These are phyloP conservation scores for Stratiolaelaps scimitus DNA, from an alignment of 1,140 invertebrate genomes.

Conservation along the genomic window DNA sequence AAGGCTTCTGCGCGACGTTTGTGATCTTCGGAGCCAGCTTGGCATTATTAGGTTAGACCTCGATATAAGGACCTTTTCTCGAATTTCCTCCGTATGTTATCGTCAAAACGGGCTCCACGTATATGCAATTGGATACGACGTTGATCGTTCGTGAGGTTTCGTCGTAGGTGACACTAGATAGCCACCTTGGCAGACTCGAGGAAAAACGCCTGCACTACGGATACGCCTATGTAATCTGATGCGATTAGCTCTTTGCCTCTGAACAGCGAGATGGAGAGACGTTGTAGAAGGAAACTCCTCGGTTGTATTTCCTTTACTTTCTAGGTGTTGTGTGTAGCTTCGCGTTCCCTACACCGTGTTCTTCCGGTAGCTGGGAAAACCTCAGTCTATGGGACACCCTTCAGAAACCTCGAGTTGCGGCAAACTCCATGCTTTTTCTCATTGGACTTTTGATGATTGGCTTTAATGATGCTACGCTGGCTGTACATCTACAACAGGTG, in stretches of 20 bases:
- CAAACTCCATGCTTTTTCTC: slow-evolving; percentile 12
- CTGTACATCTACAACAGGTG: slow-evolving; percentile 4
- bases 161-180: too few species aligned
- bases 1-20: background rate
- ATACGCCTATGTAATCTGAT: too few species aligned
- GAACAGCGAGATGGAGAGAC: too few species aligned
- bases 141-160: background rate
- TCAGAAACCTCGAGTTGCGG: background rate
- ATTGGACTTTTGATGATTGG: slow-evolving; percentile 8
- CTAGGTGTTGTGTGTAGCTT: background rate
- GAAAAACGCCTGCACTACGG: too few species aligned
- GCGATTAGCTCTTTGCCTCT: too few species aligned
- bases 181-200: too few species aligned
- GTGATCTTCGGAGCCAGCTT: slow-evolving; percentile 4
- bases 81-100: background rate
- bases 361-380: background rate
- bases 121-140: background rate
- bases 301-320: too few species aligned
- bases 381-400: background rate
- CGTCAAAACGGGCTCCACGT: background rate
- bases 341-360: background rate
- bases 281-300: too few species aligned
- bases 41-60: background rate
- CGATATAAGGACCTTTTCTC: background rate
- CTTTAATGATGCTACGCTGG: slow-evolving; percentile 18